A percentile compares a stretch with the other conserved stretches of the same genome.
phyloP scores from a whole-genome alignment of 2,888 invertebrate species.

The Holacanthella duospinosa region DNA sequence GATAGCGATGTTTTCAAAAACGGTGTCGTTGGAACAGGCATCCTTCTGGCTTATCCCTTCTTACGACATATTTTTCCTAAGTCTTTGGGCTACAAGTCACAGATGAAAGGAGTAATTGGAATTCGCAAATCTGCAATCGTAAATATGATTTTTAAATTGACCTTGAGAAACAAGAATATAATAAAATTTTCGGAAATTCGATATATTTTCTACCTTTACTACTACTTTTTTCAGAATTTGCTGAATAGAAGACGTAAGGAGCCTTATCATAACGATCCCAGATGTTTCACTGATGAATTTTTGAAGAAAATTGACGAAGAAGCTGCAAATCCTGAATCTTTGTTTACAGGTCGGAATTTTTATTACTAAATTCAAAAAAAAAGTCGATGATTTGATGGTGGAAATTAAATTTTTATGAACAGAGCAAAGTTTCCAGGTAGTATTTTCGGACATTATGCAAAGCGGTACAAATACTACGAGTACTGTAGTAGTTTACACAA shows the following conservation, averaged over 20 bases:
- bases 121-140: too few species aligned
- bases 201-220: too few species aligned
- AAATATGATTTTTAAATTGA: too few species aligned
- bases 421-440: too few species aligned
- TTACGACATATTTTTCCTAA: neutral
- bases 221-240: too few species aligned
- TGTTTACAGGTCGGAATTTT: too few species aligned
- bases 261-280: neutral
- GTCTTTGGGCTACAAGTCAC: neutral
- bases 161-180: too few species aligned
- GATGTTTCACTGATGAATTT: neutral
- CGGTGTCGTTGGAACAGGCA: neutral
- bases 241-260: neutral
- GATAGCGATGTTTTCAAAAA: neutral
- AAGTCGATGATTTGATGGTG: too few species aligned
- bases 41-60: neutral
- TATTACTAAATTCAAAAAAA: too few species aligned
- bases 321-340: too few species aligned
- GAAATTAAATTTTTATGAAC: too few species aligned
- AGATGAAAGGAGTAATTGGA: neutral
- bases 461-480: neutral
- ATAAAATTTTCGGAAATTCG: too few species aligned
- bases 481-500: neutral
- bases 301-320: neutral
- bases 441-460: neutral